These are phyloP conservation scores for Junco hyemalis DNA, from an alignment of 2,113 vertebrate genomes.

Conservation along the genomic window DNA sequence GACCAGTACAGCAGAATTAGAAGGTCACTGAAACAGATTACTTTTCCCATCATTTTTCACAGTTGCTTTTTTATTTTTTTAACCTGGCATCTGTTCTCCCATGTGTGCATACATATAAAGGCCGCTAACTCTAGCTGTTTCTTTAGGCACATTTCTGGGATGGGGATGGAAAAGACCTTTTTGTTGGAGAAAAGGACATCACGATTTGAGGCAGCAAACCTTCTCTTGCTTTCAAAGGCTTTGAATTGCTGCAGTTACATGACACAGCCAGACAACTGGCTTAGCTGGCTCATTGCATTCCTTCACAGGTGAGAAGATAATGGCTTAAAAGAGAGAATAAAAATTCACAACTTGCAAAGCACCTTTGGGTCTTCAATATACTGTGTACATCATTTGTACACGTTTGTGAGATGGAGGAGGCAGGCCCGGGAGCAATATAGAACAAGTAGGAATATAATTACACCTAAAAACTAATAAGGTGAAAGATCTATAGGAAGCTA, in stretches of 20 bases:
- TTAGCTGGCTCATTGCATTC: neutral
- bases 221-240: neutral
- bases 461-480: constrained; percentile 43
- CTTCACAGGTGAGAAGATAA: neutral
- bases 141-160: neutral
- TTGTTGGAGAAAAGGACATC: neutral
- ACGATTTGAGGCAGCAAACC: neutral
- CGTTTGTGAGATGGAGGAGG: neutral
- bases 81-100: constrained; percentile 24
- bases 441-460: constrained; percentile 33
- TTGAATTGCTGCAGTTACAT: neutral
- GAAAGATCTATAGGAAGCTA: constrained; percentile 45
- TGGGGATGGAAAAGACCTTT: neutral
- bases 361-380: constrained; percentile 46
- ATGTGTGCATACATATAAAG: neutral
- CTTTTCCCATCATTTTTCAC: neutral
- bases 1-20: neutral
- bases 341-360: constrained; percentile 20
- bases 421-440: constrained; percentile 17
- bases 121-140: neutral
- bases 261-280: neutral
- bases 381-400: constrained; percentile 39
- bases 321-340: neutral
- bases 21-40: constrained; percentile 21
- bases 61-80: neutral